A percentile compares a stretch with the other conserved stretches of the same genome.
Evolutionary conservation across 2,797 vertebrate genomes (phyloP).

Genomic region (Scarus forsteni): DNA sequence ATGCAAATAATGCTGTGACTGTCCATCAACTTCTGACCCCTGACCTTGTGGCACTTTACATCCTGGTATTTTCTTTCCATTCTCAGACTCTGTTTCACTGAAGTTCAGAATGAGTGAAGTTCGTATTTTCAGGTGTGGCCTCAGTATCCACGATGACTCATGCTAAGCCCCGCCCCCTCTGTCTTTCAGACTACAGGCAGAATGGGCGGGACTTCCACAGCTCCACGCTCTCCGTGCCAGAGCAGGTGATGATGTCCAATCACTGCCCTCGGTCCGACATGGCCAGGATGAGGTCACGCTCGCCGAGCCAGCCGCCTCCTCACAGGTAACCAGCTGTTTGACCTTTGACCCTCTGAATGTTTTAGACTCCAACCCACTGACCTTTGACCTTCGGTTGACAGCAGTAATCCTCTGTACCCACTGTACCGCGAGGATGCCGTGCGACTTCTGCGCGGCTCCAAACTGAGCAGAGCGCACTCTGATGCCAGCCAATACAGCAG

Average conservation of each 20-base stretch:
- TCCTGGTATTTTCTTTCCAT: no score
- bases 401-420: conserved; percentile 82
- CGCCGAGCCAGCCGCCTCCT: conserved; percentile 91
- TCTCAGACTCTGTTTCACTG: no score
- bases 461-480: conserved; percentile 84
- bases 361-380: conserved; percentile 15
- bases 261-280: conserved; percentile 89
- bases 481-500: conserved; percentile 84
- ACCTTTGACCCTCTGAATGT: background rate
- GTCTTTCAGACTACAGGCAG: conserved; percentile 88
- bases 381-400: conserved; percentile 59
- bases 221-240: conserved; percentile 94
- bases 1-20: no score
- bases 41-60: no score
- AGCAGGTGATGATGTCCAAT: conserved; percentile 94
- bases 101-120: no score
- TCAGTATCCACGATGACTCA: no score
- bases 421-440: conserved; percentile 90
- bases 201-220: conserved; percentile 93
- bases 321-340: conserved; percentile 87
- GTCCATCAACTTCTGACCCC: no score
- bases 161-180: background rate
- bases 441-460: conserved; percentile 85
- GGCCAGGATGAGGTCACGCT: conserved; percentile 91
- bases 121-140: background rate